Evolutionary conservation across 2,113 vertebrate genomes (phyloP).

Genomic region (Apodemus sylvaticus): DNA sequence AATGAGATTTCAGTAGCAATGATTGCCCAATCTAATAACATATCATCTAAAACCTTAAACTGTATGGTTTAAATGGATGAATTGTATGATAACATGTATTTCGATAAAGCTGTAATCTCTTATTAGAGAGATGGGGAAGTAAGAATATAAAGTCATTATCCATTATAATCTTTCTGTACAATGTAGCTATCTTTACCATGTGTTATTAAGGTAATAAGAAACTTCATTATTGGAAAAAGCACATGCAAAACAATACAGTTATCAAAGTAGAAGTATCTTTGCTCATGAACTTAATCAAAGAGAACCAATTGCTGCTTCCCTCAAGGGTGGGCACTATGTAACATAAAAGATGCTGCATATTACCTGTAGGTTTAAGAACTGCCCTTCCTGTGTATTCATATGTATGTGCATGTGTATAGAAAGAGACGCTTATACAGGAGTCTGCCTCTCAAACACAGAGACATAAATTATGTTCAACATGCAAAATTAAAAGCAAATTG

Average conservation of each 20-base stretch:
- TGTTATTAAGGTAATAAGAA: background rate
- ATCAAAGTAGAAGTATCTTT: background rate
- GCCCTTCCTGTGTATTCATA: background rate
- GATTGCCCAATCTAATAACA: background rate
- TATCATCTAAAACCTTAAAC: background rate
- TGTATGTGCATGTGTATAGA: background rate
- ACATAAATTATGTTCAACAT: background rate
- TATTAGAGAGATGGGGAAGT: background rate
- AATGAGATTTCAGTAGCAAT: background rate
- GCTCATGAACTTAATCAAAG: background rate
- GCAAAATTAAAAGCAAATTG: constrained; percentile 38
- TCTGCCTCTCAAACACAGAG: constrained; percentile 18
- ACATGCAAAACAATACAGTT: background rate
- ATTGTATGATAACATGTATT: background rate
- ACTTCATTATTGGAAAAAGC: background rate
- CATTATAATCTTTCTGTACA: background rate
- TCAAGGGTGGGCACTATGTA: background rate
- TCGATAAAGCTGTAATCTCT: background rate
- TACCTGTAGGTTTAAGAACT: background rate
- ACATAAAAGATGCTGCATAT: background rate
- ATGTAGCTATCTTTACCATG: background rate
- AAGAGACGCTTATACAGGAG: background rate
- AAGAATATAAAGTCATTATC: background rate
- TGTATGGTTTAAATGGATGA: background rate
- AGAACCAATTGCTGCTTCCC: background rate